Percentiles rank a stretch among this genome's conserved stretches.
Evolutionary conservation across 2,888 invertebrate species (phyloP).

Genomic region (Caprella mutica): DNA sequence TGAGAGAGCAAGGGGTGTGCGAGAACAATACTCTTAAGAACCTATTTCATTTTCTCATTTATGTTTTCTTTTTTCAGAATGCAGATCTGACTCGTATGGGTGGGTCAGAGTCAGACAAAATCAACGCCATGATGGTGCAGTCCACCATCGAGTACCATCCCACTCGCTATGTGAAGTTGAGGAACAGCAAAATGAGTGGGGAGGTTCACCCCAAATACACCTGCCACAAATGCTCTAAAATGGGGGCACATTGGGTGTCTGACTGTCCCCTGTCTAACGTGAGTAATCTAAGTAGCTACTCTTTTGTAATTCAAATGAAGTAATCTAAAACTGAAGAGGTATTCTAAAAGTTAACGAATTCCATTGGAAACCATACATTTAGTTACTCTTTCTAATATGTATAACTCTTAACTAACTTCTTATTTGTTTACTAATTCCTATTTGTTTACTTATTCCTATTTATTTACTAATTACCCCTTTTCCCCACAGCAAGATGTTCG

Average conservation of each 20-base stretch:
- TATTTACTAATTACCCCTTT: not conserved
- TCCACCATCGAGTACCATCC: slow-evolving; percentile 95
- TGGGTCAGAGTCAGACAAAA: slow-evolving; percentile 86
- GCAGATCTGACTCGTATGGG: slow-evolving; percentile 32
- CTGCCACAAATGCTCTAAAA: slow-evolving; percentile 87
- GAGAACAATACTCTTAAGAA: too few relatives aligned
- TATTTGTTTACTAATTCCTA: too few relatives aligned
- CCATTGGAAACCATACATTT: too few relatives aligned
- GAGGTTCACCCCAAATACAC: slow-evolving; percentile 65
- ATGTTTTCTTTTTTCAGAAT: not conserved
- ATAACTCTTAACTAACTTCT: too few relatives aligned
- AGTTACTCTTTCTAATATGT: too few relatives aligned
- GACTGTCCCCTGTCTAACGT: slow-evolving; percentile 70
- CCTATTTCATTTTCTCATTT: too few relatives aligned
- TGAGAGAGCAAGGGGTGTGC: too few relatives aligned
- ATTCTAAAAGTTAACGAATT: too few relatives aligned
- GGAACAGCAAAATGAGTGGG: slow-evolving; percentile 30
- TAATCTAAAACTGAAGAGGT: too few relatives aligned
- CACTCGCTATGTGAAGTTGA: slow-evolving; percentile 50
- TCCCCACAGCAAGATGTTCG: slow-evolving; percentile 54
- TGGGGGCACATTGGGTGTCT: slow-evolving; percentile 95
- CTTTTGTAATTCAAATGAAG: too few relatives aligned
- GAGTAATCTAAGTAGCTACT: too few relatives aligned
- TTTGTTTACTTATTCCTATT: too few relatives aligned
- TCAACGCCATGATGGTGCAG: slow-evolving; percentile 93